A percentile compares a stretch with the other conserved stretches of the same genome.
Evolutionary conservation across 2,888 invertebrate genomes (phyloP).

Genomic region (Agapostemon virescens): DNA sequence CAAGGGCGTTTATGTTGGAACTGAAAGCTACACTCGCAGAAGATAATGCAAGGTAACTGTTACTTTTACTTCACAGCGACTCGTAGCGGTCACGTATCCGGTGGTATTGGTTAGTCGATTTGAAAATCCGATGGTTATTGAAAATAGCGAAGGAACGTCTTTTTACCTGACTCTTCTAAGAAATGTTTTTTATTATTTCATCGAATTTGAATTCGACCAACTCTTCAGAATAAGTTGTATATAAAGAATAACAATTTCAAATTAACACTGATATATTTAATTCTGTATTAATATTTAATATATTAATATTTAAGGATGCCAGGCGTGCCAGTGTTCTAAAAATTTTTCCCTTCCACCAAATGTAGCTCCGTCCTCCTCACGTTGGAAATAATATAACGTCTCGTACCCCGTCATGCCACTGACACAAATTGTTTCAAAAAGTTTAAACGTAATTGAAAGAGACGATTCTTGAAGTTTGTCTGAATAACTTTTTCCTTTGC

Average conservation of each 20-base stretch:
- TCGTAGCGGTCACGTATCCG: not conserved
- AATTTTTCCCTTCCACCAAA: too few species aligned
- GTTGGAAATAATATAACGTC: too few species aligned
- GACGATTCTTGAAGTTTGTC: too few species aligned
- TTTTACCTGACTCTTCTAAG: not conserved
- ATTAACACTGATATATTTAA: not conserved
- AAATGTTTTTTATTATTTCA: not conserved
- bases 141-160: not conserved
- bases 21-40: slow-evolving; percentile 16
- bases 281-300: too few species aligned
- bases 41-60: slow-evolving; percentile 15
- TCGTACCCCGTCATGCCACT: too few species aligned
- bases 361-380: too few species aligned
- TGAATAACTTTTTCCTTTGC: too few species aligned
- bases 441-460: too few species aligned
- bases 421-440: too few species aligned
- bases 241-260: not conserved
- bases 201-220: not conserved
- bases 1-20: slow-evolving; percentile 21
- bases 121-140: slow-evolving; percentile 1
- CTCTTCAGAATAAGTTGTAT: not conserved
- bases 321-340: too few species aligned
- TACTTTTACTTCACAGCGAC: slow-evolving; percentile 24
- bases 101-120: slow-evolving; percentile 6
- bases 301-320: too few species aligned